Evolutionary conservation across 1,140 invertebrate genomes (phyloP), one percentile per base, ranked within the genome.

Genomic region (Pteromalus puparum): DNA sequence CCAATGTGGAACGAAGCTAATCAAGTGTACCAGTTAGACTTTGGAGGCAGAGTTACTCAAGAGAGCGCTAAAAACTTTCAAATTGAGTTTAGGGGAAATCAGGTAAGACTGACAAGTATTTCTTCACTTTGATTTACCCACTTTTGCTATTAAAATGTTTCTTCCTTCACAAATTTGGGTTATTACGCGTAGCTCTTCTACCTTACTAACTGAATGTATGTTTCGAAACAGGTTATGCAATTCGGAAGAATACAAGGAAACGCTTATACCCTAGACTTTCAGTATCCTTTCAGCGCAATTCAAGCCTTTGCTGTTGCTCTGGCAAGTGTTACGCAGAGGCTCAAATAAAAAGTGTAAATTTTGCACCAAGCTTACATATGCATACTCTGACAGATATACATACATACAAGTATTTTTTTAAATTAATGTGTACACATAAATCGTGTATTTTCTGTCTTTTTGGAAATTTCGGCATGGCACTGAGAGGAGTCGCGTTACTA

Each of bases 11-110:
- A 99, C 93, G 99, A 99, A 92, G 97, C 97, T 90, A 99, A 97
- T 90, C 99, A 99, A 93, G 99, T 99, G 9, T 99, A 99, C 93
- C 99, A 99, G 90, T 94, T 99, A 24, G 99, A 99, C 93, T 99
- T 99, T 94, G 99, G 99, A n/a, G 99, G 99, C 18, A 94, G 99
- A 88, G 99, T 99, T 30, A 99, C 99, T 0, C 99, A 99, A 91
- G 99, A 99, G 92, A 99, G 98, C 6, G 99, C 99, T 1, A 99
- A 99, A 93, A 99, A 99, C 93, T 99, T 99, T 92, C 99, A 99
- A 93, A 99, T 99, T 80, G 99, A 99, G 93, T 99, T 98, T 90
- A 95, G 97, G 89, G 98, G 97, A 65, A 98, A 98, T 94, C 99
- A 99, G 96, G 98, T 98, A 72, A 77, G 26, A 82, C 48, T 61